A percentile compares a stretch with the other conserved stretches of the same genome.
phyloP scores from a whole-genome alignment of 1,140 invertebrate species.

The Littorina saxatilis region DNA sequence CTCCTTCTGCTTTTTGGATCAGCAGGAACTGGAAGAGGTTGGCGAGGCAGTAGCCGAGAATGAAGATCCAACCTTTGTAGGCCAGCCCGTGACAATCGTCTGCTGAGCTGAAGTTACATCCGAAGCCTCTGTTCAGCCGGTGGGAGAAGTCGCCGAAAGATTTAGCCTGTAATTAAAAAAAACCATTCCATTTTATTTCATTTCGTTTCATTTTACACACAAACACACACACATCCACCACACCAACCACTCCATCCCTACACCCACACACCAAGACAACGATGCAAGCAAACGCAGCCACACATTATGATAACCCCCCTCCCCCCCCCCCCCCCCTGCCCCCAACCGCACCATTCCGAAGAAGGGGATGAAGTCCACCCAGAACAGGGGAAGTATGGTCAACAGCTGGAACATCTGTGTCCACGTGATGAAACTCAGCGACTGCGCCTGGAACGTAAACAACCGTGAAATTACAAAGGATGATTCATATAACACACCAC shows the following conservation, averaged over 20 bases:
- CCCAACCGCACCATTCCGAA: conserved; percentile 53
- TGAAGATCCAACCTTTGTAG: conserved; percentile 55
- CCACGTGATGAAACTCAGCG: conserved; percentile 56
- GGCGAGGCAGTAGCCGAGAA: conserved; percentile 49
- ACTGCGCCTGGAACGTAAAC: conserved; percentile 48
- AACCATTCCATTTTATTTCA: too few relatives aligned
- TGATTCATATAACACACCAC: too few relatives aligned
- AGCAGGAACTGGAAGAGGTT: conserved; percentile 59
- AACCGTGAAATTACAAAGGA: too few relatives aligned
- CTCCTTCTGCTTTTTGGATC: conserved; percentile 58
- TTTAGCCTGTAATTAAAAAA: conserved; percentile 40
- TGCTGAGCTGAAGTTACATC: conserved; percentile 44
- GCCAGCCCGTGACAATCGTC: conserved; percentile 48
- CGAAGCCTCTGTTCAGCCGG: conserved; percentile 38
- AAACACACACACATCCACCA: neutral
- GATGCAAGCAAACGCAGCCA: too few relatives aligned
- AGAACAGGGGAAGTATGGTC: conserved; percentile 52
- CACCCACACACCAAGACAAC: neutral
- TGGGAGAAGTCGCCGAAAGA: conserved; percentile 43
- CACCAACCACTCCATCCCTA: neutral
- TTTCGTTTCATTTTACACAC: too few relatives aligned
- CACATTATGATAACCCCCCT: too few relatives aligned
- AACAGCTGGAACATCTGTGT: conserved; percentile 48
- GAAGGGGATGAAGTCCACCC: conserved; percentile 58
- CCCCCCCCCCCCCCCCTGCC: too few relatives aligned